A percentile compares a stretch with the other conserved stretches of the same genome.
Conservation (phyloP, 2,888 invertebrate genomes). For the Pimpla rufipes region DNA sequence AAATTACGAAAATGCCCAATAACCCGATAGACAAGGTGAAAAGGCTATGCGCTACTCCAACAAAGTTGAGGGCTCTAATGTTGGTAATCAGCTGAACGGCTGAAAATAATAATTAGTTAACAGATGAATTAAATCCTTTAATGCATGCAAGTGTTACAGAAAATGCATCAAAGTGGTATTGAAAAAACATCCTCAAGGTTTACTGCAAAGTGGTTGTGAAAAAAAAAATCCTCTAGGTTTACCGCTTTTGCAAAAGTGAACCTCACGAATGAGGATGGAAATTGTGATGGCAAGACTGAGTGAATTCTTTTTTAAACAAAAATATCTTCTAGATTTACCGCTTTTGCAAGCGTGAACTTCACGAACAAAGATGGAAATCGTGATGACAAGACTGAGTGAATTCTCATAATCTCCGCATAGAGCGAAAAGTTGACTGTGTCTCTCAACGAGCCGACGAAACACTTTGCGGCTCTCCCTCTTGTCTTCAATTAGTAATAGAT, state of each 20-base stretch:
- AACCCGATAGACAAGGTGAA: not conserved
- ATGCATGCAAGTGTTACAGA: no score
- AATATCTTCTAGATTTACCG: no score
- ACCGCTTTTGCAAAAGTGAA: no score
- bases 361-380: not conserved
- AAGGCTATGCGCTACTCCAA: not conserved
- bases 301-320: no score
- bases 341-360: not conserved
- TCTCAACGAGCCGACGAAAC: not conserved
- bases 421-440: constrained; percentile 1
- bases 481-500: not conserved
- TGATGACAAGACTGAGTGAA: not conserved
- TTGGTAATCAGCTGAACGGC: not conserved
- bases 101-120: not conserved
- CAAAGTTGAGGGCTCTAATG: not conserved
- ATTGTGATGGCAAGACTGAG: no score
- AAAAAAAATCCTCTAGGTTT: no score
- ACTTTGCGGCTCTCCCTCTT: not conserved
- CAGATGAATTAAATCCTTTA: no score
- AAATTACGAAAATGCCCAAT: not conserved
- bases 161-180: no score
- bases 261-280: no score
- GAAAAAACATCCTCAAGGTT: no score
- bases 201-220: no score
- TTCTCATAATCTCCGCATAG: not conserved